Base-by-base conservation (phyloP, 64 coral and sea anemone genomes). In the Montipora efflorescens region DNA sequence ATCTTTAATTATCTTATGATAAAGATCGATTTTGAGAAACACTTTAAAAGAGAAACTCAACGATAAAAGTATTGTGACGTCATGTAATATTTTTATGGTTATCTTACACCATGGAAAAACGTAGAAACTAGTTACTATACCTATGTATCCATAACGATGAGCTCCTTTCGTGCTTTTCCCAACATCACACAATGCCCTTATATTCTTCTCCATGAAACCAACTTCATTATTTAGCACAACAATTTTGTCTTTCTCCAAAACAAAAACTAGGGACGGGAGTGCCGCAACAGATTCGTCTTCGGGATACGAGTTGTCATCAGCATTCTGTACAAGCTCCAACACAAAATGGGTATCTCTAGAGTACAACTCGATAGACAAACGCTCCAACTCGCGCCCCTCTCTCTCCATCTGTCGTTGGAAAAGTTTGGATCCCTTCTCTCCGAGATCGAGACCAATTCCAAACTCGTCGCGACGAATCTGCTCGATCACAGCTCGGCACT, bases 311-410 rank as follows among this genome's bases (percentile, higher is more conserved):
- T 98, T 98, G 23, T 98, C 96, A 80, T 98, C 96, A 23, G 96
- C 96, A 93, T 98, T 98, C 77, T 98, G 96, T 2, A 98, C 93
- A 47, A 98, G 84, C 59, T 98, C 96, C 58, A 98, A 53, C 15
- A 98, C 93, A 90, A 98, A 98, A 69, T 98, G 96, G 3, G 96
- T 98, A 74, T 98, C 96, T 22, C 91, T 98, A 19, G 86, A 90
- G 68, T 98, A 98, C 44, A 98, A 87, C 51, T 98, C 96, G 0
- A 89, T 84, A 22, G 96, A 98, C 6, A 98, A 72, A 3, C 96
- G 93, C 44, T 98, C 90, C 21, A 98, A 74, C n/a, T 93, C 92
- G 50, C 96, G 93, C 18, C 96, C 96, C 55, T 98, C 96, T 19
- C 96, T 79, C 21, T 95, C 90, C 44, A 93, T 80, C 50, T 98